Evolutionary conservation across 1,140 invertebrate species (phyloP).

Genomic region (Calliopsis andreniformis): DNA sequence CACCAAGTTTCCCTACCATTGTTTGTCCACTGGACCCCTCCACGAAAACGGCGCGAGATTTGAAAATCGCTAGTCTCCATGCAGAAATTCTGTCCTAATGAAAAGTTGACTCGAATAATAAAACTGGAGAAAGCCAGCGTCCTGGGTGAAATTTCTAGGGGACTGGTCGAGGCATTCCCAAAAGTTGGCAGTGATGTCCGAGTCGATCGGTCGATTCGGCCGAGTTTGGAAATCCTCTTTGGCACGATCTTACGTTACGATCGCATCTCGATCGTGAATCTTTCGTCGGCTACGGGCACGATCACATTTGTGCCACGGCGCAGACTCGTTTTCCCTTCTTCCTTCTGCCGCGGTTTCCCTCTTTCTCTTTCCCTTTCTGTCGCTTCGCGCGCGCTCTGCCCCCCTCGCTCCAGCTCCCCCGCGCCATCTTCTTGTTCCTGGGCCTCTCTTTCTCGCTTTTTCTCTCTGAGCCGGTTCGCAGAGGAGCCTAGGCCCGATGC

Average conservation of each 20-base stretch:
- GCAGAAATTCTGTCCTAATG: no score
- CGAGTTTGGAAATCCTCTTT: conserved; percentile 59
- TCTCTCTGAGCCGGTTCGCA: conserved; percentile 67
- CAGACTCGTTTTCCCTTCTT: conserved; percentile 76
- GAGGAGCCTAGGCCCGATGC: conserved; percentile 60
- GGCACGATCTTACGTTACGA: conserved; percentile 56
- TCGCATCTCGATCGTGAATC: conserved; percentile 70
- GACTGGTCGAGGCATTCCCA: neutral
- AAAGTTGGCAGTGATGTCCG: no score
- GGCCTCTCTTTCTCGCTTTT: conserved; percentile 45
- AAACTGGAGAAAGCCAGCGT: conserved; percentile 1
- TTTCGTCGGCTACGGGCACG: conserved; percentile 63
- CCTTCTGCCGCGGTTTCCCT: conserved; percentile 54
- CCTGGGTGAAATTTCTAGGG: conserved; percentile 17
- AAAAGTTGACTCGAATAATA: conserved; percentile 8
- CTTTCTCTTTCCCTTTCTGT: conserved; percentile 30
- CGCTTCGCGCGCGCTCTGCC: conserved; percentile 10
- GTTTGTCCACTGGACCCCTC: neutral
- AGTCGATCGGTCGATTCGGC: conserved; percentile 49
- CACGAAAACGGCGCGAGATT: neutral
- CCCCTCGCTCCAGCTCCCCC: conserved; percentile 13
- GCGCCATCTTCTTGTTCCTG: conserved; percentile 25
- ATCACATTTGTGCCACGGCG: conserved; percentile 74
- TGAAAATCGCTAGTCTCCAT: no score
- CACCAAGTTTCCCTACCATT: neutral